Conservation (phyloP, 2,797 vertebrate species). For the Brachymystax lenok region DNA sequence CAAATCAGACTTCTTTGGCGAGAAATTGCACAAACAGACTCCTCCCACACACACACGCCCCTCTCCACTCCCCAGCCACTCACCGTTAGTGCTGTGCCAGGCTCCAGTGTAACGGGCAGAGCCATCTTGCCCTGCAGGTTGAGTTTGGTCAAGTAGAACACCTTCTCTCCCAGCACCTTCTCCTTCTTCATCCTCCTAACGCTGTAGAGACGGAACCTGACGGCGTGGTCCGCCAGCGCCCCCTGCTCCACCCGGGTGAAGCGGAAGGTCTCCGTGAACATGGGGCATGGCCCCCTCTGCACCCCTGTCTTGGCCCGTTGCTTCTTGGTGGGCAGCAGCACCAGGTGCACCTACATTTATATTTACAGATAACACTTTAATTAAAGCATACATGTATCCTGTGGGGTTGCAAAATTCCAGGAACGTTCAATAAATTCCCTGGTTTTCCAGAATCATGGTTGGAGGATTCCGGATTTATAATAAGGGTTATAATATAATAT, state of each 20-base stretch:
- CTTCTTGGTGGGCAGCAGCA: slow-evolving; percentile 95
- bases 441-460: background rate
- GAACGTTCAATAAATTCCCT: too few species aligned
- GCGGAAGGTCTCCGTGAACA: slow-evolving; percentile 96
- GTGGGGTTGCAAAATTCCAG: too few species aligned
- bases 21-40: too few species aligned
- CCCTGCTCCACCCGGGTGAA: slow-evolving; percentile 93
- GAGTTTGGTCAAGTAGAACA: slow-evolving; percentile 96
- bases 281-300: slow-evolving; percentile 92
- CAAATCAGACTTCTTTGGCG: background rate
- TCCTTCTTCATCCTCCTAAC: slow-evolving; percentile 94
- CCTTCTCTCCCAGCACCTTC: slow-evolving; percentile 96
- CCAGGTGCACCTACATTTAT: slow-evolving; percentile 80
- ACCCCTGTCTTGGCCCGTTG: slow-evolving; percentile 95
- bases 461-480: too few species aligned
- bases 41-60: background rate
- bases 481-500: too few species aligned
- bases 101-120: slow-evolving; percentile 92
- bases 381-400: background rate
- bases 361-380: background rate
- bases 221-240: slow-evolving; percentile 91
- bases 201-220: slow-evolving; percentile 94
- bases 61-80: slow-evolving; percentile 59
- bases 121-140: slow-evolving; percentile 98
- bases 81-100: slow-evolving; percentile 90